These are phyloP conservation scores for Mastomys coucha DNA, from an alignment of 2,113 vertebrate genomes.

Conservation along the genomic window DNA sequence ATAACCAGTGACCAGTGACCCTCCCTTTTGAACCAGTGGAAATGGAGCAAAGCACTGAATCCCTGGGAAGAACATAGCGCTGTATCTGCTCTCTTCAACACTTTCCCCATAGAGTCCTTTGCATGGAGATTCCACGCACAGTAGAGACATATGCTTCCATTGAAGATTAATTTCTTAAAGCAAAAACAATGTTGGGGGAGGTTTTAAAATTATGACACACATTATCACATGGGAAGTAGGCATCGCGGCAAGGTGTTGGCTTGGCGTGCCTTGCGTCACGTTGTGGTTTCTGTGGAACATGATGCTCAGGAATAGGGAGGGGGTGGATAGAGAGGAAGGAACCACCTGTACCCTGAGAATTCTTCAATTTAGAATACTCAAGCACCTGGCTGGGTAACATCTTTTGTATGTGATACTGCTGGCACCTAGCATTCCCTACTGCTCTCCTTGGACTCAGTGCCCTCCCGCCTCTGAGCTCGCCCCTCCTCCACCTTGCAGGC, in stretches of 20 bases:
- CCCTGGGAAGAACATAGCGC: accelerated
- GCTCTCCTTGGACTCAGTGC: background rate
- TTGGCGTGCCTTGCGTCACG: background rate
- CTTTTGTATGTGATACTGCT: accelerated
- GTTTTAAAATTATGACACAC: background rate
- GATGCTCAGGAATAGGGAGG: accelerated
- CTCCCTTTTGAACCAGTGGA: background rate
- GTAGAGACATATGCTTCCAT: background rate
- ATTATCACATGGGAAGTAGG: background rate
- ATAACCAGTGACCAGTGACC: background rate
- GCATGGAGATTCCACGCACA: background rate
- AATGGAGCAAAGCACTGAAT: background rate
- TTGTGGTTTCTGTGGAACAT: background rate
- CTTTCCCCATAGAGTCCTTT: background rate
- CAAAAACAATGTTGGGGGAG: background rate
- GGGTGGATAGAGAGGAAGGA: background rate
- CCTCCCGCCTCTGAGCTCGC: background rate
- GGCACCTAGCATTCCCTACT: background rate
- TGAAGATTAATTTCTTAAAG: constrained; percentile 7
- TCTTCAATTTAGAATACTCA: background rate
- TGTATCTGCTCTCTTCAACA: background rate
- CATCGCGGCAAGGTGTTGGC: accelerated
- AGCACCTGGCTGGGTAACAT: background rate
- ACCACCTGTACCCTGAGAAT: background rate
- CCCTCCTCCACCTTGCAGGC: constrained; percentile 81